A percentile compares a stretch with the other conserved stretches of the same genome.
phyloP scores from a whole-genome alignment of 2,113 vertebrate species.

The Myotis lucifugus region DNA sequence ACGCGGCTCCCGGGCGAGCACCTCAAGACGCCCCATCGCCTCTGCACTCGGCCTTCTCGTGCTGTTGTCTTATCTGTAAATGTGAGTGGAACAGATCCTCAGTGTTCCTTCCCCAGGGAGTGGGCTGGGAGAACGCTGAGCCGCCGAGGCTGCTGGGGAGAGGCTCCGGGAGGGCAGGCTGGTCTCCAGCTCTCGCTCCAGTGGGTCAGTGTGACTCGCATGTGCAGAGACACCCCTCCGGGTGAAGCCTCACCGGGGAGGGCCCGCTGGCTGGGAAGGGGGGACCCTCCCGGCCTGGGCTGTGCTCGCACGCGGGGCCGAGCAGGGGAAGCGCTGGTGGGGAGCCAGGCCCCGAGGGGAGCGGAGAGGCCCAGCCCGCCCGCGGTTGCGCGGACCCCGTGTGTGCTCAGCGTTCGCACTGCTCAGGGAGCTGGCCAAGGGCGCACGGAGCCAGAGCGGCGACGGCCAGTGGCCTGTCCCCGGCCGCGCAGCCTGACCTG shows the following conservation, averaged over 20 bases:
- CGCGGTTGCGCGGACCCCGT: too few species aligned
- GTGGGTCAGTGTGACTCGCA: background rate
- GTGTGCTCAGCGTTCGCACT: slow-evolving; percentile 76
- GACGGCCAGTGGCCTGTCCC: slow-evolving; percentile 69
- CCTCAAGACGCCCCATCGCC: background rate
- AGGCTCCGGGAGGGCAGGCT: too few species aligned
- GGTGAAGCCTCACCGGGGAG: too few species aligned
- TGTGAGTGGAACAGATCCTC: slow-evolving; percentile 63
- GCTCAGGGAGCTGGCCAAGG: slow-evolving; percentile 77
- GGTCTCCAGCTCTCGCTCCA: too few species aligned
- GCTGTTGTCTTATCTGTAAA: slow-evolving; percentile 64
- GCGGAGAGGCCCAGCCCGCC: slow-evolving; percentile 64
- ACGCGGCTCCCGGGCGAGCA: too few species aligned
- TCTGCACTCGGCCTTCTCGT: background rate
- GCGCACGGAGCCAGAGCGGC: slow-evolving; percentile 72
- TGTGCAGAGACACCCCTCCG: too few species aligned
- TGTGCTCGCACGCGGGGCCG: background rate
- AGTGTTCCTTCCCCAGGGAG: slow-evolving; percentile 68
- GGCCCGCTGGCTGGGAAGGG: too few species aligned
- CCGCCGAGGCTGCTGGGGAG: slow-evolving; percentile 16
- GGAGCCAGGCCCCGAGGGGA: slow-evolving; percentile 69
- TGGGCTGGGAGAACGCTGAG: slow-evolving; percentile 57
- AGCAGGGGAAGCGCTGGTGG: slow-evolving; percentile 69
- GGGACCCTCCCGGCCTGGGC: too few species aligned
- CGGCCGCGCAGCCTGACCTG: slow-evolving; percentile 76